phyloP scores from a whole-genome alignment of 2,113 vertebrate species.

The Cinclus mexicanus region DNA sequence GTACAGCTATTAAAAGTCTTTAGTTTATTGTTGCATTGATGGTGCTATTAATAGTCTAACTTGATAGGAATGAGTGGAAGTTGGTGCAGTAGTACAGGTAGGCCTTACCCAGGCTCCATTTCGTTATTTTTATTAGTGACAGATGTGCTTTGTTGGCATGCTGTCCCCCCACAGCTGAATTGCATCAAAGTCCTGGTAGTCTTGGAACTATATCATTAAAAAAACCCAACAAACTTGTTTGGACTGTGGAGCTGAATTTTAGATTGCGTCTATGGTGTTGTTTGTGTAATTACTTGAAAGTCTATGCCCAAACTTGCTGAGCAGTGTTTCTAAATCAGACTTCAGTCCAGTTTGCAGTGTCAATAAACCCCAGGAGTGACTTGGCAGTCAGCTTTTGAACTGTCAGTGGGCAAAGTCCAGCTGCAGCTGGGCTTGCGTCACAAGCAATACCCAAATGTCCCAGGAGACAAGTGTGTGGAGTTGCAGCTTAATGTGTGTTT shows the following conservation, averaged over 20 bases:
- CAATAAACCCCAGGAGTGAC: not conserved
- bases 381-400: not conserved
- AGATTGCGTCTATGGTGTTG: not conserved
- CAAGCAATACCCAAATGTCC: fast-evolving
- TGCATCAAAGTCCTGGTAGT: conserved; percentile 7
- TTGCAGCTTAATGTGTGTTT: not conserved
- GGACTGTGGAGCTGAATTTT: not conserved
- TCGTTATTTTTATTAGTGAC: conserved; percentile 54
- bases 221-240: not conserved
- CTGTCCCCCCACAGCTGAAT: conserved; percentile 7
- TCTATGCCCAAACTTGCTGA: not conserved
- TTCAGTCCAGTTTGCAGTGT: not conserved
- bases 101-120: conserved; percentile 36
- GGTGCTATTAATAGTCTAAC: conserved; percentile 8
- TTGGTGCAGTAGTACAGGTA: conserved; percentile 14
- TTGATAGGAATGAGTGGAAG: conserved; percentile 28
- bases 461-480: not conserved
- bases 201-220: not conserved
- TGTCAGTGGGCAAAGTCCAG: not conserved
- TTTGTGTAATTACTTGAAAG: not conserved
- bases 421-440: not conserved
- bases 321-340: conserved; percentile 24
- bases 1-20: conserved; percentile 7
- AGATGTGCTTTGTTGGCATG: conserved; percentile 43
- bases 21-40: not conserved